Evolutionary conservation across 2,888 invertebrate species (phyloP).

Genomic region (Steromphala cineraria): DNA sequence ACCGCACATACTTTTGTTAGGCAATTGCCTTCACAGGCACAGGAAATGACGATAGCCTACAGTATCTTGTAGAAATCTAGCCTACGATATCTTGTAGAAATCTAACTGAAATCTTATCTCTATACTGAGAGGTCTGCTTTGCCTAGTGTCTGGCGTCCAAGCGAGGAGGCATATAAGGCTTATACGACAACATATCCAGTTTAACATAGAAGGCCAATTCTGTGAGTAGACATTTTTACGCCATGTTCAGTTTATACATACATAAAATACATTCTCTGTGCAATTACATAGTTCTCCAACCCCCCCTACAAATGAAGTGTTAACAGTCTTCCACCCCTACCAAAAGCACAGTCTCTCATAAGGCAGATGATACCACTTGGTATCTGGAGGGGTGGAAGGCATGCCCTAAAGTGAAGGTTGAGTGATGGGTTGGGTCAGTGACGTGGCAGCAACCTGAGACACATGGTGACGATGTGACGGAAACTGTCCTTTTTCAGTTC

Average conservation of each 20-base stretch:
- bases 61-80: too few relatives aligned
- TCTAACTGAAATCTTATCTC: too few relatives aligned
- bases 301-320: slow-evolving; percentile 1
- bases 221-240: not conserved
- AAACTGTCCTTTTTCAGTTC: not conserved
- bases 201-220: slow-evolving; percentile 12
- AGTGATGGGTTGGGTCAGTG: not conserved
- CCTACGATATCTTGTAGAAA: too few relatives aligned
- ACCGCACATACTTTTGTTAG: too few relatives aligned
- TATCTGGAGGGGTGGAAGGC: slow-evolving; percentile 16
- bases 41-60: too few relatives aligned
- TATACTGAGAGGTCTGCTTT: too few relatives aligned
- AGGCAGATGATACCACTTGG: slow-evolving; percentile 6
- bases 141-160: too few relatives aligned
- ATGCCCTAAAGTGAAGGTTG: not conserved
- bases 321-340: not conserved
- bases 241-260: not conserved
- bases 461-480: not conserved
- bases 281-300: not conserved
- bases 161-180: too few relatives aligned
- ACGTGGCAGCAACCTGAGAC: not conserved
- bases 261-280: slow-evolving; percentile 15
- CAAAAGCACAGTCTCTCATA: not conserved
- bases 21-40: too few relatives aligned
- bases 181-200: not conserved